These are phyloP conservation scores for Tragelaphus imberbis DNA, from an alignment of 2,113 vertebrate species.

Conservation along the genomic window DNA sequence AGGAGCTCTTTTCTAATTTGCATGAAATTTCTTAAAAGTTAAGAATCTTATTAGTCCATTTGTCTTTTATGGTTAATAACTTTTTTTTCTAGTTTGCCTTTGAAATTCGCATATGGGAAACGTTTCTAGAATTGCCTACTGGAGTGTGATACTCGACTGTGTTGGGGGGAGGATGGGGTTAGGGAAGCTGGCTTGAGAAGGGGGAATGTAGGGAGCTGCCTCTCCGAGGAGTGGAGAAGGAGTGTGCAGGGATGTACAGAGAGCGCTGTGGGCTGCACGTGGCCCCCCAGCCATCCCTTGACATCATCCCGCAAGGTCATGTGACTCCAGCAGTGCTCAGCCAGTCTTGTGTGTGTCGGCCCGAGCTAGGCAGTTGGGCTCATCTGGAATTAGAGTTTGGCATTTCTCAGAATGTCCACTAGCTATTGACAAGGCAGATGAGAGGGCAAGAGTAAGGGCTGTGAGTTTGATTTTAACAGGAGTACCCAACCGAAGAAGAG, in stretches of 20 bases:
- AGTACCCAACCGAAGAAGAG: neutral
- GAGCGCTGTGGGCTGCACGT: neutral
- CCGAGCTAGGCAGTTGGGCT: neutral
- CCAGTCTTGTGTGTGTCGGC: neutral
- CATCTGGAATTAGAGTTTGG: neutral
- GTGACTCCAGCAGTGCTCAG: neutral
- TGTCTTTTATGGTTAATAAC: neutral
- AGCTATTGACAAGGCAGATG: neutral
- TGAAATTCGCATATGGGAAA: neutral
- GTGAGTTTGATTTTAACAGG: neutral
- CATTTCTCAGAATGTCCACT: neutral
- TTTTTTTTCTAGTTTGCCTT: neutral
- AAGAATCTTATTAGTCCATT: neutral
- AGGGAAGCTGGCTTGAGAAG: neutral
- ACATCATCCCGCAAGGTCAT: accelerated
- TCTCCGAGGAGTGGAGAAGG: neutral
- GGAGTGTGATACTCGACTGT: neutral
- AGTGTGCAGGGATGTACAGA: neutral
- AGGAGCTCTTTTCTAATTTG: neutral
- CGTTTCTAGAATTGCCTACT: neutral
- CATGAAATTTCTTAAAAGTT: neutral
- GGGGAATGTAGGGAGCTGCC: neutral
- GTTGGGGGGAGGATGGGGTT: neutral
- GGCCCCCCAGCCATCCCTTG: neutral
- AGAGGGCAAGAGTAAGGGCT: neutral